Percentiles rank a stretch among this genome's conserved stretches.
These are phyloP conservation scores for Aspidapion aeneum DNA, from an alignment of 2,888 invertebrate genomes.

Conservation along the genomic window DNA sequence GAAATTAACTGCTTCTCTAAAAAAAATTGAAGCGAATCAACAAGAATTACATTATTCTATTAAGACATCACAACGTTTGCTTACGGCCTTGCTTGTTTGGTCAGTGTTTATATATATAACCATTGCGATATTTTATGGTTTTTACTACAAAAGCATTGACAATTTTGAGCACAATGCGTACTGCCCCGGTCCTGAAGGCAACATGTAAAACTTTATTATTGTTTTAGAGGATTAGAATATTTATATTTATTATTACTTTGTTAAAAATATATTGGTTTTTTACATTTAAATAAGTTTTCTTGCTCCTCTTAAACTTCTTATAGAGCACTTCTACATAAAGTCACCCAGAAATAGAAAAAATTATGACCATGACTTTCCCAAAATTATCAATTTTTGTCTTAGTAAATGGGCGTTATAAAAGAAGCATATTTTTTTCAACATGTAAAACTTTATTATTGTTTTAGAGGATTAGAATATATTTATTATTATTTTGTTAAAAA, in stretches of 20 bases:
- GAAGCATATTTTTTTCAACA: too few species aligned
- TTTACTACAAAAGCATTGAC: background rate
- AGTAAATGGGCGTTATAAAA: too few species aligned
- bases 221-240: too few species aligned
- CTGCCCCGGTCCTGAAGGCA: background rate
- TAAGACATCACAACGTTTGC: conserved; percentile 50
- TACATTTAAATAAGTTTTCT: too few species aligned
- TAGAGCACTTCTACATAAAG: too few species aligned
- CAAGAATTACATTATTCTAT: conserved; percentile 51
- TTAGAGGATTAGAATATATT: too few species aligned
- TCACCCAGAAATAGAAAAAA: too few species aligned
- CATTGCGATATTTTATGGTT: background rate
- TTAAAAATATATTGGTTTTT: background rate
- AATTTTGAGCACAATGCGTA: background rate
- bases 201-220: background rate
- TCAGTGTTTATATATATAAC: conserved; percentile 39
- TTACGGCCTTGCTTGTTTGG: conserved; percentile 51
- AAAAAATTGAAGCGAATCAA: conserved; percentile 49
- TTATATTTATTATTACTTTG: background rate
- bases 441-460: background rate
- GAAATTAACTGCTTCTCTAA: conserved; percentile 37
- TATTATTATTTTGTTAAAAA: background rate
- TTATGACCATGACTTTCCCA: too few species aligned
- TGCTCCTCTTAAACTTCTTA: too few species aligned
- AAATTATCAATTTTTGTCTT: too few species aligned